A percentile compares a stretch with the other conserved stretches of the same genome.
These are phyloP conservation scores for Antechinus stuartii DNA, from an alignment of 2,113 vertebrate species.

Conservation along the genomic window DNA sequence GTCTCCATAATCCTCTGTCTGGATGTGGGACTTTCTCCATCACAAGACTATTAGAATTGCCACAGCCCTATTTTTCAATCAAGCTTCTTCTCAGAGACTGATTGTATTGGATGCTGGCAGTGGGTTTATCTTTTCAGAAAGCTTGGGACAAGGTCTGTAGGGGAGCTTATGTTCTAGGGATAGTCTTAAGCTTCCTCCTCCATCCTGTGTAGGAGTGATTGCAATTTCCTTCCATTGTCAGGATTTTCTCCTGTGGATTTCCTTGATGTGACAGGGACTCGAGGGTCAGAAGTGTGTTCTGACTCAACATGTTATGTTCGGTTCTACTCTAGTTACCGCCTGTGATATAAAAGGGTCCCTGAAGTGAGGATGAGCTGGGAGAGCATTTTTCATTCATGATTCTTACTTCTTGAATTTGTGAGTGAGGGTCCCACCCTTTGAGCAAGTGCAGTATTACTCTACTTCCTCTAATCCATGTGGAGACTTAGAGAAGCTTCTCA, in stretches of 20 bases:
- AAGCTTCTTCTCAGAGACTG: neutral
- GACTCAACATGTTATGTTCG: neutral
- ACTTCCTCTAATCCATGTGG: neutral
- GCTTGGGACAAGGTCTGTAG: neutral
- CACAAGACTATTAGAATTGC: too few species aligned
- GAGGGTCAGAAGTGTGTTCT: neutral
- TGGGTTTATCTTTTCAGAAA: neutral
- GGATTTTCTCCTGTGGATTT: neutral
- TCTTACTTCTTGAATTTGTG: neutral
- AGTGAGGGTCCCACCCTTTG: neutral
- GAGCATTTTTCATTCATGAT: neutral
- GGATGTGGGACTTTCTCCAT: too few species aligned
- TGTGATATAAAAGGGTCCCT: neutral
- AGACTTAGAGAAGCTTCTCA: neutral
- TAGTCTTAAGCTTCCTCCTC: neutral
- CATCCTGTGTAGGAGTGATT: neutral
- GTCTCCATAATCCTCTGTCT: too few species aligned
- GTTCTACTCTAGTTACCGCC: neutral
- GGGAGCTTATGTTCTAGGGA: neutral
- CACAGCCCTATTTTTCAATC: neutral
- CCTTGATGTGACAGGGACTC: neutral
- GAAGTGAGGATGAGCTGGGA: neutral
- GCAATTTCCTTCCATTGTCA: neutral
- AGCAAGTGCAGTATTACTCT: neutral
- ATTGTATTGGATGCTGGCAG: neutral